Percentiles rank a stretch among this genome's conserved stretches.
Evolutionary conservation across 1,140 invertebrate species (phyloP).

Genomic region (Drosophila setifemur): DNA sequence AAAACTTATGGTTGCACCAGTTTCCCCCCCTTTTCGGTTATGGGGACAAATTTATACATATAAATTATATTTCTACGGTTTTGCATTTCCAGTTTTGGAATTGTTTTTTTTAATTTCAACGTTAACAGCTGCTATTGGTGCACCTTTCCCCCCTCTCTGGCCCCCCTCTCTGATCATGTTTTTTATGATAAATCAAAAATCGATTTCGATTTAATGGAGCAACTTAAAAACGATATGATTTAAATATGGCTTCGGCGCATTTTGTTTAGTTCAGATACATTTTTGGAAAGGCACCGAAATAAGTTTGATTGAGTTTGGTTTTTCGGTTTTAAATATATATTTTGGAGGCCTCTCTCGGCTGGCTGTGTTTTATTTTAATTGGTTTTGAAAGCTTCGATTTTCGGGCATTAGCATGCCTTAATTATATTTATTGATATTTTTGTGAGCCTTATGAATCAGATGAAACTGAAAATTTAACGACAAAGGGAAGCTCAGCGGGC

Average conservation of each 20-base stretch:
- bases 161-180: neutral
- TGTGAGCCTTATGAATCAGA: neutral
- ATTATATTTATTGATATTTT: constrained; percentile 37
- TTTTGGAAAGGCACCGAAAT: constrained; percentile 36
- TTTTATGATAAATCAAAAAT: constrained; percentile 73
- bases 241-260: constrained; percentile 42
- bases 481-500: neutral
- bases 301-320: constrained; percentile 5
- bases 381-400: constrained; percentile 66
- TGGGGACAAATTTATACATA: constrained; percentile 43
- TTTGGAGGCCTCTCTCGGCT: constrained; percentile 54
- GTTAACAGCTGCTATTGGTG: constrained; percentile 27
- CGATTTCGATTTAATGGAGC: constrained; percentile 51
- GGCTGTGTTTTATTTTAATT: constrained; percentile 59
- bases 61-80: constrained; percentile 54
- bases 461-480: neutral
- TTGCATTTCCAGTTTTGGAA: constrained; percentile 68
- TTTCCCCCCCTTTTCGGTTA: constrained; percentile 13
- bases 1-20: constrained; percentile 42
- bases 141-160: neutral
- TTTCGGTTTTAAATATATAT: neutral
- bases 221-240: constrained; percentile 65
- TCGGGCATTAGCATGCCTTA: constrained; percentile 29
- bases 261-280: constrained; percentile 1
- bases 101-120: constrained; percentile 40